These are phyloP conservation scores for Scaptomyza pallida DNA, from an alignment of 1,140 invertebrate genomes.

Conservation along the genomic window DNA sequence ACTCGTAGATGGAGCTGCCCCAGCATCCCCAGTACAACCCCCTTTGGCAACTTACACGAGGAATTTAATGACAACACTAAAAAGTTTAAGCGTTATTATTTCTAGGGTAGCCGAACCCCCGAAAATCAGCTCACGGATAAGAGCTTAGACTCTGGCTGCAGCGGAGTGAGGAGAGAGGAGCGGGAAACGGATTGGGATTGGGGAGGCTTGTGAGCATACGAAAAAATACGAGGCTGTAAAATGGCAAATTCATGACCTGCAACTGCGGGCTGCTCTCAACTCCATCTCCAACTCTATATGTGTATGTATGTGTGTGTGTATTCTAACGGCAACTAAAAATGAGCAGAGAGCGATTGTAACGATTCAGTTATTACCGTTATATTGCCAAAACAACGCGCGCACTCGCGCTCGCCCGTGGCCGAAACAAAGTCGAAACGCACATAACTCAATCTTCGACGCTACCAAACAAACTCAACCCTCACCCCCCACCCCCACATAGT, in stretches of 20 bases:
- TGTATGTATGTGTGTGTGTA: slow-evolving; percentile 69
- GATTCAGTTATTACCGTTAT: slow-evolving; percentile 84
- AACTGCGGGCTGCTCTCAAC: slow-evolving; percentile 52
- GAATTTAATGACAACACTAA: slow-evolving; percentile 84
- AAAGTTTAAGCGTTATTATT: slow-evolving; percentile 84
- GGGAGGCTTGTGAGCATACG: slow-evolving; percentile 23
- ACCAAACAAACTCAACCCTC: not conserved
- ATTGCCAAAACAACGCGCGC: slow-evolving; percentile 80
- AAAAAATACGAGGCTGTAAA: slow-evolving; percentile 84
- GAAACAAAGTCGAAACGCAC: slow-evolving; percentile 83
- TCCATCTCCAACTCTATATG: not conserved
- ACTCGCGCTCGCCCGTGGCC: slow-evolving; percentile 13
- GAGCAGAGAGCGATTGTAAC: slow-evolving; percentile 76
- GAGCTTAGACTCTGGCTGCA: slow-evolving; percentile 62
- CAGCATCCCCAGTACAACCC: slow-evolving; percentile 14
- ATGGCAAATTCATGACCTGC: slow-evolving; percentile 84
- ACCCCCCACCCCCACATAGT: too few species aligned
- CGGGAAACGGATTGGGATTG: slow-evolving; percentile 8
- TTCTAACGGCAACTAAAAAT: slow-evolving; percentile 80
- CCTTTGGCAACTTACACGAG: slow-evolving; percentile 77
- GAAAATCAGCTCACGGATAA: slow-evolving; percentile 76
- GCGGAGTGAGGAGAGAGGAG: slow-evolving; percentile 22
- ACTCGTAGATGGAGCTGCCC: slow-evolving; percentile 17
- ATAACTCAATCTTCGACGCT: slow-evolving; percentile 83
- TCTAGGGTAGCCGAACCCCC: slow-evolving; percentile 66